Percentiles rank a stretch among this genome's conserved stretches.
Conservation (phyloP, 2,797 vertebrate genomes). For the Enteromius unitaeniatus region DNA sequence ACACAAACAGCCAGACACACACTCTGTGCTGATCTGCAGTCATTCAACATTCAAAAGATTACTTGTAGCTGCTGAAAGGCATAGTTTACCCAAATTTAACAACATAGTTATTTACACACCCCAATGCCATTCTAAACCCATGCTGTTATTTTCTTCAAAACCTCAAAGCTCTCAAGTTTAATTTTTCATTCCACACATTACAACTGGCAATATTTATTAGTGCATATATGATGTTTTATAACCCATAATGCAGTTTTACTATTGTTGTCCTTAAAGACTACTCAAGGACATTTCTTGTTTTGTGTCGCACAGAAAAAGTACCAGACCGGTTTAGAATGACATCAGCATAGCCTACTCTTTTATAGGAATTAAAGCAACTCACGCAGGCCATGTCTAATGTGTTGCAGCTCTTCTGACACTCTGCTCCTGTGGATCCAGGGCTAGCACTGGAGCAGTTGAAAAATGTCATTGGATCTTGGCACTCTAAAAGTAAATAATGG, state of each 20-base stretch:
- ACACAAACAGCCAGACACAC: constrained; percentile 88
- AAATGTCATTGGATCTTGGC: constrained; percentile 81
- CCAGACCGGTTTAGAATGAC: background rate
- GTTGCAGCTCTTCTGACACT: constrained; percentile 90
- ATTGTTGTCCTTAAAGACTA: background rate
- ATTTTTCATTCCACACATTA: background rate
- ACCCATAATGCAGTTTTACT: background rate
- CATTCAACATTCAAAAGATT: background rate
- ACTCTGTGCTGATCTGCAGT: constrained; percentile 82
- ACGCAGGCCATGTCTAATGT: constrained; percentile 90
- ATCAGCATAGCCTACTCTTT: background rate
- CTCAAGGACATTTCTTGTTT: background rate
- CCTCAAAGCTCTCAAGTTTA: background rate
- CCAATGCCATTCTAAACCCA: background rate
- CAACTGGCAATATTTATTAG: background rate
- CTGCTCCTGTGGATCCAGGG: constrained; percentile 73
- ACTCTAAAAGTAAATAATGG: constrained; percentile 67
- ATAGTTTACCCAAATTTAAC: background rate
- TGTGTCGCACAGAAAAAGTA: background rate
- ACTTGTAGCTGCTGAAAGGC: background rate
- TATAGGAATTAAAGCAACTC: constrained; percentile 66
- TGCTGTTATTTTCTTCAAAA: background rate
- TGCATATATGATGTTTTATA: background rate
- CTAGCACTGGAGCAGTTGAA: constrained; percentile 79
- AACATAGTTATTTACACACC: too few species aligned